These are phyloP conservation scores for Tympanuchus pallidicinctus DNA, from an alignment of 2,113 vertebrate genomes.

Conservation along the genomic window DNA sequence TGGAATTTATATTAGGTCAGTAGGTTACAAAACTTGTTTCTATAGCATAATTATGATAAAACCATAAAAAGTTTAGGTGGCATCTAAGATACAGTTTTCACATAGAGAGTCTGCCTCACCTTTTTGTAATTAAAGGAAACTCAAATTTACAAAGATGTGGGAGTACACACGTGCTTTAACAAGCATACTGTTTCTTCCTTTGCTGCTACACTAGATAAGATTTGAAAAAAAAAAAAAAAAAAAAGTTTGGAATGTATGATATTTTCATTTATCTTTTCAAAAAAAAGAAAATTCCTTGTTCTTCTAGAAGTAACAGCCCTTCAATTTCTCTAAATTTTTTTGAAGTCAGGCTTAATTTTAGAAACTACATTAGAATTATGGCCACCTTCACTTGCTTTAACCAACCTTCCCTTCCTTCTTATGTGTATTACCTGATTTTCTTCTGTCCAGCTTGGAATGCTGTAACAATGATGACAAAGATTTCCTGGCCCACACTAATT, in stretches of 20 bases:
- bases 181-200: not conserved
- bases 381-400: not conserved
- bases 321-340: too few relatives aligned
- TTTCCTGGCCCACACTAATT: not conserved
- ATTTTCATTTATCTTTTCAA: not conserved
- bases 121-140: constrained; percentile 37
- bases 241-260: constrained; percentile 45
- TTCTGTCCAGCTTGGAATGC: constrained; percentile 39
- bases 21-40: not conserved
- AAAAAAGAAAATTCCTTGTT: not conserved
- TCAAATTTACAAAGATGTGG: constrained; percentile 48
- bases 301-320: too few relatives aligned
- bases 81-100: constrained; percentile 5
- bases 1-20: not conserved
- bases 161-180: constrained; percentile 46
- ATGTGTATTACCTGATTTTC: constrained; percentile 40
- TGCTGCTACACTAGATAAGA: not conserved
- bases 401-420: not conserved
- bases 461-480: not conserved
- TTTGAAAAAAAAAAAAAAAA: not conserved
- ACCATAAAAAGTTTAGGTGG: constrained; percentile 18
- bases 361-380: constrained; percentile 46
- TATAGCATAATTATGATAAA: not conserved
- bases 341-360: too few relatives aligned
- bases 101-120: not conserved